Conservation (phyloP, 2,888 invertebrate genomes). For the Drosophila subsilvestris region DNA sequence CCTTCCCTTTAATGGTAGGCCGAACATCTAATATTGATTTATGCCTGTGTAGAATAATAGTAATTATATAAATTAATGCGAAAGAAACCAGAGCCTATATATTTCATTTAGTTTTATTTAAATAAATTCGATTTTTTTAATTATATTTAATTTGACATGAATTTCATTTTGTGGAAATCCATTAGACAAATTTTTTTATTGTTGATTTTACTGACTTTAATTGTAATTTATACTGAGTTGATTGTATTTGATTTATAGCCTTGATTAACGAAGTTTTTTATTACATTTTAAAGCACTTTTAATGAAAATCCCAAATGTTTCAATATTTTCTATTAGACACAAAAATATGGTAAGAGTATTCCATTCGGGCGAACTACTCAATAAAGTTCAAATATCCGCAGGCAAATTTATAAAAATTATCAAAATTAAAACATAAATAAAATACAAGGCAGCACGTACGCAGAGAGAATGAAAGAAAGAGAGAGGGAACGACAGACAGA, state of each 20-base stretch:
- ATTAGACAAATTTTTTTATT: neutral
- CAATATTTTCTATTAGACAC: neutral
- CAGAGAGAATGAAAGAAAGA: conserved; percentile 17
- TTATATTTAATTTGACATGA: too few relatives aligned
- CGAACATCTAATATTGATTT: too few relatives aligned
- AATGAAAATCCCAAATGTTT: neutral
- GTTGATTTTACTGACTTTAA: neutral
- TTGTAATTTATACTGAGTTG: neutral
- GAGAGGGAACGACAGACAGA: conserved; percentile 19
- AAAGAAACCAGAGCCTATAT: too few relatives aligned
- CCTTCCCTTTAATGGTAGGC: too few relatives aligned
- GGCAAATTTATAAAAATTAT: conserved; percentile 40
- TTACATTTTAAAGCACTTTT: neutral
- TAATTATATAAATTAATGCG: too few relatives aligned
- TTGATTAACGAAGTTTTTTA: neutral
- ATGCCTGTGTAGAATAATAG: too few relatives aligned
- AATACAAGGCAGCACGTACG: conserved; percentile 53
- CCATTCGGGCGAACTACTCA: neutral
- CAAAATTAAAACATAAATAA: conserved; percentile 63
- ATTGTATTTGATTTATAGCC: neutral
- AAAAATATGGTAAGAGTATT: neutral
- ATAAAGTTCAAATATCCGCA: conserved; percentile 16
- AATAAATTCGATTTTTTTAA: too few relatives aligned
- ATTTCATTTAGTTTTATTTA: too few relatives aligned
- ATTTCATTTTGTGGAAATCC: neutral